A percentile compares a stretch with the other conserved stretches of the same genome.
Evolutionary conservation across 2,888 invertebrate species (phyloP).

Genomic region (Plebejus melissa): DNA sequence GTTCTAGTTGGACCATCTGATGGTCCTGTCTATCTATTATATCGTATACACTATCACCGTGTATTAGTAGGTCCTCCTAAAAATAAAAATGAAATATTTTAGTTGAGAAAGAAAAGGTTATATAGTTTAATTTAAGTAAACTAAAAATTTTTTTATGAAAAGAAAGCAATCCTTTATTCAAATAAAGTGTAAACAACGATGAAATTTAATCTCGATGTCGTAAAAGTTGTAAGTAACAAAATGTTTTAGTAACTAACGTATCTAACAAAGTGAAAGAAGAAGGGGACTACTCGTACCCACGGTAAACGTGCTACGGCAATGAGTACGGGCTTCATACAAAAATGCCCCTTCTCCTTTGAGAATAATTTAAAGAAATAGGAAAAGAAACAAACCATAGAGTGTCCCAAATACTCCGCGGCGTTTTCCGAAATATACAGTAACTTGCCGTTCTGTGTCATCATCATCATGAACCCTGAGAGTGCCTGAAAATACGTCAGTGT

Average conservation of each 20-base stretch:
- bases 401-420: conserved; percentile 98
- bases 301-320: too few species aligned
- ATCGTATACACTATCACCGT: conserved; percentile 99
- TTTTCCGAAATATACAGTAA: conserved; percentile 99
- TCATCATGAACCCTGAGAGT: conserved; percentile 98
- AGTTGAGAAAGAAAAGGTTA: background rate
- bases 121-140: too few species aligned
- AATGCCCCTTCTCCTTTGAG: background rate
- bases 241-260: too few species aligned
- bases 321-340: background rate
- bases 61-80: conserved; percentile 98
- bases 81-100: conserved; percentile 43
- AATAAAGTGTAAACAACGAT: too few species aligned
- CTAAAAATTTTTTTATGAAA: background rate
- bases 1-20: conserved; percentile 95
- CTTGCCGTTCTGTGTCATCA: conserved; percentile 99
- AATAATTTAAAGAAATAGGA: background rate
- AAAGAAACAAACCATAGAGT: conserved; percentile 90
- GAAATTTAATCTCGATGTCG: too few species aligned
- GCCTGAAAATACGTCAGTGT: conserved; percentile 85
- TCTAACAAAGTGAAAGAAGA: background rate
- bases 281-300: background rate
- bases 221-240: too few species aligned
- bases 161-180: too few species aligned
- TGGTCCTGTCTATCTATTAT: conserved; percentile 99